Percentiles rank a stretch among this genome's conserved stretches.
These are phyloP conservation scores for Melanchra persicariae DNA, from an alignment of 2,888 invertebrate species.

Conservation along the genomic window DNA sequence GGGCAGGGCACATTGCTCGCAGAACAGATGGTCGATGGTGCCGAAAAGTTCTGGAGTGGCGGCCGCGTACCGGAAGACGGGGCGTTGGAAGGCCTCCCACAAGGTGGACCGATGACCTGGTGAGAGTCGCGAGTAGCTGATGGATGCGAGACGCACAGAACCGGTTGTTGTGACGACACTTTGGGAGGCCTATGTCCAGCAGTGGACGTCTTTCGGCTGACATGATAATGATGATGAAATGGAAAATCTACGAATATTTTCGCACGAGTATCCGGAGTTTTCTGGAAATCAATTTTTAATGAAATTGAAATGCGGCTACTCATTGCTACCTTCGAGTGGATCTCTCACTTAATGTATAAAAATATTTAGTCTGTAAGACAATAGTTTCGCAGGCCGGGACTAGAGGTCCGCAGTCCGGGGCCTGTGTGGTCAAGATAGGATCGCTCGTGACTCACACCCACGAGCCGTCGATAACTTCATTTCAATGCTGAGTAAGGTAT, in stretches of 20 bases:
- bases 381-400: constrained; percentile 60
- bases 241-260: not conserved
- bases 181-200: too few relatives aligned
- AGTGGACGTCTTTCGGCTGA: too few relatives aligned
- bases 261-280: not conserved
- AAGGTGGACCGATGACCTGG: too few relatives aligned
- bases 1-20: too few relatives aligned
- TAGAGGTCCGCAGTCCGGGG: constrained; percentile 63
- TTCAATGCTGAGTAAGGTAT: constrained; percentile 67
- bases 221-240: too few relatives aligned
- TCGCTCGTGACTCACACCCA: constrained; percentile 84
- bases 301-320: not conserved
- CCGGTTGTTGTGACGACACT: too few relatives aligned
- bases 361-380: constrained; percentile 56
- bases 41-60: too few relatives aligned
- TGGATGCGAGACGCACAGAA: too few relatives aligned
- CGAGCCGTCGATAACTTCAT: constrained; percentile 83
- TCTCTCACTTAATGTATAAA: not conserved
- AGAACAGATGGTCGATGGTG: too few relatives aligned
- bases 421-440: constrained; percentile 76
- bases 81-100: too few relatives aligned
- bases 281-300: not conserved
- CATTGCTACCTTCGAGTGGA: not conserved
- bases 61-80: too few relatives aligned
- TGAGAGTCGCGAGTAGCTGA: too few relatives aligned